Base-by-base conservation (phyloP, 2,797 vertebrate species). In the Chaetophractus vellerosus region DNA sequence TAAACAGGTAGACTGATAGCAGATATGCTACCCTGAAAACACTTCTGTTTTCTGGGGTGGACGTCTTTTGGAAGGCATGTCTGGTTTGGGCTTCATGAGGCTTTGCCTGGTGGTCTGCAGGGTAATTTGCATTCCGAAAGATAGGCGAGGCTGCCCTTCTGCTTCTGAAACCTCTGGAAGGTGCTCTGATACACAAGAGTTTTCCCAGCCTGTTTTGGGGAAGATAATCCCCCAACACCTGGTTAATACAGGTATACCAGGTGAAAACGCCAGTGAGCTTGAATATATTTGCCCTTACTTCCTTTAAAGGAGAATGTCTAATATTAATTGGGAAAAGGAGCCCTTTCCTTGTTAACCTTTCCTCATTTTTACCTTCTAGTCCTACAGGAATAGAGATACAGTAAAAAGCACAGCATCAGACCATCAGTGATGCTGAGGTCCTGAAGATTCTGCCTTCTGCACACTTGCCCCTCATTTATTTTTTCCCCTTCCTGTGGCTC, bases 81-180 rank as follows among this genome's bases (percentile, higher is more conserved):
- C 94, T 96, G 81, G 64, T 96, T 87, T 84, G 81, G 61, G 88
- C 85, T 94, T 89, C 75, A 38, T 63, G 89, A 76, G 23, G 52
- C 72, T 91, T 93, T 80, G 74, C 69, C 52, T 92, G 57, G 92
- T 84, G 69, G 81, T 94, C 92, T 97, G 75, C 63, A 81, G 88
- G 55, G 52, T 93, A 93, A 84, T 89, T 71, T 90, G 52, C 71
- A 95, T 95, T 96, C 88, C 91, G 85, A 23, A 94, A 93, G 96
- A 87, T 90, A 96, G 81, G 33, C 12, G 0, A 75, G 57, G 69
- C 52, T 91, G 71, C 71, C 74, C 90, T 96, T 45, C 68, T 90
- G 90, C 18, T 92, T 88, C 83, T 68, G 74, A 91, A 93, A 69
- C 18, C 28, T 82, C 69, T 89, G 83, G 78, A 80, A 87, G 90